Conservation (phyloP, 1,140 invertebrate species). For the Meloidogyne exigua region DNA sequence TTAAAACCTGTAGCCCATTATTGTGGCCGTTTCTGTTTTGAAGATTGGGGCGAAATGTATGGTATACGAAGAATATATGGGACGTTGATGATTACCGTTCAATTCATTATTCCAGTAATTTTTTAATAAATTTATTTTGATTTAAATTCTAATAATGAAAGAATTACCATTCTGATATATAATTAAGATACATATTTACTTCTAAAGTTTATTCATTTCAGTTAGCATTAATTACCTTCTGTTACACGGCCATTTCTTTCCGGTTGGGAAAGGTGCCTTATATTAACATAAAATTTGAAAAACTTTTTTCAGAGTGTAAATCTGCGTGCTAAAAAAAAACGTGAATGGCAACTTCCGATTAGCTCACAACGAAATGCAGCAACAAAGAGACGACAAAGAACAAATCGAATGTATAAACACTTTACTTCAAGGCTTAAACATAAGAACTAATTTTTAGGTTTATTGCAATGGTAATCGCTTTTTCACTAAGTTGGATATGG, state of each 20-base stretch:
- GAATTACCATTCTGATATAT: too few species aligned
- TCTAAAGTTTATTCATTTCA: constrained; percentile 5
- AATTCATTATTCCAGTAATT: constrained; percentile 55
- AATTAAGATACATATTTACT: too few species aligned
- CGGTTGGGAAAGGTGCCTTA: constrained; percentile 52
- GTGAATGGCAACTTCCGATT: constrained; percentile 48
- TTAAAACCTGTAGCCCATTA: constrained; percentile 47
- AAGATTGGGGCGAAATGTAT: constrained; percentile 50
- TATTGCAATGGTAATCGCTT: constrained; percentile 55
- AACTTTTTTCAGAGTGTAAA: constrained; percentile 48
- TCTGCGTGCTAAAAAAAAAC: constrained; percentile 50
- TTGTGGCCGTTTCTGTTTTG: constrained; percentile 57
- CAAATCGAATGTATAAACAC: constrained; percentile 53
- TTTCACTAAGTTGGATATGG: constrained; percentile 67
- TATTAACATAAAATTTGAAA: not conserved
- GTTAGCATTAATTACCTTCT: constrained; percentile 55
- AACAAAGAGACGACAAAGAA: constrained; percentile 58
- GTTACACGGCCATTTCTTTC: constrained; percentile 60
- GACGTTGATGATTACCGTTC: constrained; percentile 52
- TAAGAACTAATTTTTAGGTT: constrained; percentile 26
- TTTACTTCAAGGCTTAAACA: too few species aligned
- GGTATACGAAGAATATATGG: constrained; percentile 52
- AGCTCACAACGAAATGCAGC: constrained; percentile 58
- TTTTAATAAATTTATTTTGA: not conserved
- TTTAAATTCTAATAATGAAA: not conserved